Percentiles rank a stretch among this genome's conserved stretches.
Evolutionary conservation across 2,888 invertebrate genomes (phyloP).

Genomic region (Eupeodes latifasciatus): DNA sequence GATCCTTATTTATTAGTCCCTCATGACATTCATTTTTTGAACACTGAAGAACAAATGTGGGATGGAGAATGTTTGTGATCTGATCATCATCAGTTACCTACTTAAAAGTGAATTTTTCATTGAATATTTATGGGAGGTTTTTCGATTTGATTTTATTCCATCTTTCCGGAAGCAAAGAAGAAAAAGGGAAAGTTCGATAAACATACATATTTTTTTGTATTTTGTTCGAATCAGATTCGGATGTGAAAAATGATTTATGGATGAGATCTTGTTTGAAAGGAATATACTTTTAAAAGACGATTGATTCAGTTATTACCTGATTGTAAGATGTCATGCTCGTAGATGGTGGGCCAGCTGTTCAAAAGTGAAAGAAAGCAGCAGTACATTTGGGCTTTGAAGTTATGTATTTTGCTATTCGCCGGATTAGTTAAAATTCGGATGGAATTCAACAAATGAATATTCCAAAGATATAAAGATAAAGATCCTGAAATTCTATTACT

Average conservation of each 20-base stretch:
- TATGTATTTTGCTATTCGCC: too few relatives aligned
- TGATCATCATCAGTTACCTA: constrained; percentile 63
- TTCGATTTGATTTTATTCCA: constrained; percentile 39
- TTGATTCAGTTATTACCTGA: not conserved
- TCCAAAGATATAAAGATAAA: too few relatives aligned
- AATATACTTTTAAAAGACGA: not conserved
- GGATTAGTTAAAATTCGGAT: too few relatives aligned
- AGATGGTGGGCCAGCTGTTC: not conserved
- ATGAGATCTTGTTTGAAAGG: not conserved
- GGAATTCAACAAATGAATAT: too few relatives aligned
- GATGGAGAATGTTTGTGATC: constrained; percentile 52
- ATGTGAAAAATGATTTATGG: constrained; percentile 20
- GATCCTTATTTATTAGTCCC: constrained; percentile 68
- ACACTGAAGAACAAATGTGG: constrained; percentile 33
- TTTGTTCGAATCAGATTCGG: constrained; percentile 12
- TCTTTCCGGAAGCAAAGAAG: constrained; percentile 60
- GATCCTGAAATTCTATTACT: too few relatives aligned
- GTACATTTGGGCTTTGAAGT: too few relatives aligned
- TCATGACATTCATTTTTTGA: constrained; percentile 50
- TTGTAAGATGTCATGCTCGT: not conserved
- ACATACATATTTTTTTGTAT: not conserved
- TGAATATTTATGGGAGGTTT: constrained; percentile 65
- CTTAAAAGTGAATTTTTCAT: constrained; percentile 47
- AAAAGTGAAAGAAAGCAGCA: too few relatives aligned
- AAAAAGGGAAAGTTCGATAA: constrained; percentile 67